Conservation (phyloP, 2,113 vertebrate genomes). For the Stictonetta naevosa region DNA sequence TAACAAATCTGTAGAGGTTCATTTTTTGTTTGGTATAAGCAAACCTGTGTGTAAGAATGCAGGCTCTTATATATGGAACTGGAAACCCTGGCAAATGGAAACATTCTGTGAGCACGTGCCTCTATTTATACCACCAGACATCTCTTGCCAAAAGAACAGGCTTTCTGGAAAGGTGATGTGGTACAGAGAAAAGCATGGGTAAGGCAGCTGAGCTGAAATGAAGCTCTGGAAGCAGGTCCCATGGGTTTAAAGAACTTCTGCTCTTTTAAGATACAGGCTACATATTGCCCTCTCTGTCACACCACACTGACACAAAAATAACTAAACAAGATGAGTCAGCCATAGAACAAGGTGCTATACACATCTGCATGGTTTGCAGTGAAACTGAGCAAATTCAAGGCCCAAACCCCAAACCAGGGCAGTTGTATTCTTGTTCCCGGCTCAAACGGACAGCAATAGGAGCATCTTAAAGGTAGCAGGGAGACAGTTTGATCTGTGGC, state of each 20-base stretch:
- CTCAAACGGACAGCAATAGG: neutral
- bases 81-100: neutral
- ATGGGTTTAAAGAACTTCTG: neutral
- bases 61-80: neutral
- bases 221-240: neutral
- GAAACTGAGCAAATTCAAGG: neutral
- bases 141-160: neutral
- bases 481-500: neutral
- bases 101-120: fast-evolving
- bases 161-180: neutral
- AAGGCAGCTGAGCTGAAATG: neutral
- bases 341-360: neutral
- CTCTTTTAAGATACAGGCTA: neutral
- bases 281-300: neutral
- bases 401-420: neutral
- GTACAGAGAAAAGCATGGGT: neutral
- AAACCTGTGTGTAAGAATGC: fast-evolving
- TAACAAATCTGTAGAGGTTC: neutral
- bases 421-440: neutral
- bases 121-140: neutral
- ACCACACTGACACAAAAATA: fast-evolving
- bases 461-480: fast-evolving
- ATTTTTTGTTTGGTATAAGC: neutral
- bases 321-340: neutral
- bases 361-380: neutral